Evolutionary conservation across 2,888 invertebrate genomes (phyloP).

Genomic region (Yponomeuta malinellus): DNA sequence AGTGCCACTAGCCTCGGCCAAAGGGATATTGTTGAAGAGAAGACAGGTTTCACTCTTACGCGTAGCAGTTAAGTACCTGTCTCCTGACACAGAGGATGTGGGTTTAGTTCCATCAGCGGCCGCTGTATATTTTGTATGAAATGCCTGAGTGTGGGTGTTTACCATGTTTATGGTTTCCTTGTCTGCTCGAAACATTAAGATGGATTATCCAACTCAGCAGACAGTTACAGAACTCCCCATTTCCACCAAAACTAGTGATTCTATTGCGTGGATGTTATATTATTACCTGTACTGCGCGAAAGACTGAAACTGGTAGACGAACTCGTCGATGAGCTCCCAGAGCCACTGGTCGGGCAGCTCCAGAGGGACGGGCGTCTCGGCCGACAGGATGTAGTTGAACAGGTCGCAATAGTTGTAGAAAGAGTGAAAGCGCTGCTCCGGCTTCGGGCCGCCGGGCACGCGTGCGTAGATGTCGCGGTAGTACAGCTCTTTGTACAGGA

Average conservation of each 20-base stretch:
- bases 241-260: too few species aligned
- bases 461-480: constrained; percentile 98
- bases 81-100: too few species aligned
- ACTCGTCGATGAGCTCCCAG: constrained; percentile 99
- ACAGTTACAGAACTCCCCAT: too few species aligned
- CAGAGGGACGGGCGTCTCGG: constrained; percentile 89
- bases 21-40: not conserved
- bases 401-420: constrained; percentile 99
- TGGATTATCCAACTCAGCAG: too few species aligned
- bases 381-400: constrained; percentile 96
- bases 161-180: too few species aligned
- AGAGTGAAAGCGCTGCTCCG: constrained; percentile 95
- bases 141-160: too few species aligned
- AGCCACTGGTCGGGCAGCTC: constrained; percentile 99
- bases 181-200: too few species aligned
- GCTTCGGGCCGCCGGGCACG: constrained; percentile 90
- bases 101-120: too few species aligned
- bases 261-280: too few species aligned
- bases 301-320: constrained; percentile 98
- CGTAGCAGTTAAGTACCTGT: too few species aligned
- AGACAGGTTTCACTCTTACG: too few species aligned
- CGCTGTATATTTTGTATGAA: too few species aligned
- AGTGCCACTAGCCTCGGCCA: not conserved
- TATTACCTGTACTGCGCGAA: constrained; percentile 87
- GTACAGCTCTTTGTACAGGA: constrained; percentile 97